These are phyloP conservation scores for Papilio xuthus DNA, from an alignment of 1,140 invertebrate genomes.

Conservation along the genomic window DNA sequence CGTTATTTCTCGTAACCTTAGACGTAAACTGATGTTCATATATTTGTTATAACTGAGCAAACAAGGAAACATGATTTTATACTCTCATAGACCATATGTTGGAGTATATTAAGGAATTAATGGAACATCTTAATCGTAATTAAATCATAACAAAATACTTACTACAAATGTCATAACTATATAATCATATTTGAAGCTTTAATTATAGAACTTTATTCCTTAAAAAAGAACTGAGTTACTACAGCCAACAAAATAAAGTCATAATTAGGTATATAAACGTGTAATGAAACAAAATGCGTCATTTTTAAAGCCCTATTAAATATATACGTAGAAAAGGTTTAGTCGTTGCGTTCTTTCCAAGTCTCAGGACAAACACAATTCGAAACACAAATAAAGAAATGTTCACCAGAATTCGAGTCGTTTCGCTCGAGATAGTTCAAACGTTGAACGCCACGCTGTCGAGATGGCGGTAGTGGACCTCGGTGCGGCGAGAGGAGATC, in stretches of 20 bases:
- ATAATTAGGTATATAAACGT: background rate
- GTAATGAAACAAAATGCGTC: background rate
- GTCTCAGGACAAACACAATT: slow-evolving; percentile 32
- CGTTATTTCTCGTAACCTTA: slow-evolving; percentile 47
- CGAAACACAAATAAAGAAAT: slow-evolving; percentile 26
- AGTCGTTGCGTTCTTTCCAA: slow-evolving; percentile 21
- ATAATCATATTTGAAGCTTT: background rate
- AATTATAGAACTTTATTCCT: background rate
- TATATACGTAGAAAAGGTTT: slow-evolving; percentile 13
- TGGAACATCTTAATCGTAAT: background rate
- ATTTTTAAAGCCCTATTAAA: background rate
- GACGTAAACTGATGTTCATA: slow-evolving; percentile 22
- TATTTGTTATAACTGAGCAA: slow-evolving; percentile 20
- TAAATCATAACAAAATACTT: background rate
- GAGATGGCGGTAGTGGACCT: background rate
- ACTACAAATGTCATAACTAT: background rate
- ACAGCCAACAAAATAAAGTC: background rate
- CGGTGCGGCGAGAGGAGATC: slow-evolving; percentile 34
- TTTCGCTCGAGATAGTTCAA: slow-evolving; percentile 34
- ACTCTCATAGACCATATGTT: background rate
- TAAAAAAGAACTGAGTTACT: background rate
- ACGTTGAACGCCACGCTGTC: slow-evolving; percentile 20
- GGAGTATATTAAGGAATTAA: background rate
- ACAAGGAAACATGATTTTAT: slow-evolving; percentile 30
- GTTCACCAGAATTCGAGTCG: slow-evolving; percentile 27